phyloP scores from a whole-genome alignment of 2,888 invertebrate genomes.

The Campoletis raptor region DNA sequence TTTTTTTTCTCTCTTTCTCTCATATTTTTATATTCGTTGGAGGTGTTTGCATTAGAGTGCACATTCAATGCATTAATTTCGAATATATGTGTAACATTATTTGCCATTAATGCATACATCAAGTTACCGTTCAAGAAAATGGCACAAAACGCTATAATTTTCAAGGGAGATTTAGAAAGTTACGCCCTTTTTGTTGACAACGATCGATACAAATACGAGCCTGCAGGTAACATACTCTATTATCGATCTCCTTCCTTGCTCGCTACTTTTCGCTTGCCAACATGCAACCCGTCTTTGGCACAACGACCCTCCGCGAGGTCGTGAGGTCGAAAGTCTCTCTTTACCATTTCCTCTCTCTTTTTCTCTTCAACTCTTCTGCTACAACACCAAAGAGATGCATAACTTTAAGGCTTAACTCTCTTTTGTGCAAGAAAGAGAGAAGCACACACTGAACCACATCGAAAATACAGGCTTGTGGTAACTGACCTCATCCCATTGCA shows the following conservation, averaged over 20 bases:
- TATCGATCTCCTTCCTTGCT: constrained; percentile 69
- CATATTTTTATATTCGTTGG: constrained; percentile 58
- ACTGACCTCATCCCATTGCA: constrained; percentile 58
- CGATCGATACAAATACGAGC: constrained; percentile 26
- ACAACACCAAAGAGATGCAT: constrained; percentile 53
- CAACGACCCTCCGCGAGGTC: constrained; percentile 75
- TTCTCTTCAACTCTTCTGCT: constrained; percentile 2
- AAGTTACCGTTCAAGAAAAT: background rate
- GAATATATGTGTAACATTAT: constrained; percentile 7
- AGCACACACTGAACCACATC: constrained; percentile 3
- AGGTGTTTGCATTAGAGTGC: constrained; percentile 70
- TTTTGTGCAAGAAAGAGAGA: constrained; percentile 12
- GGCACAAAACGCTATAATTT: background rate
- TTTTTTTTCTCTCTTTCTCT: constrained; percentile 12
- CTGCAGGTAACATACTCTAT: constrained; percentile 36
- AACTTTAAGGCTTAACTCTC: constrained; percentile 41
- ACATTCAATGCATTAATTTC: constrained; percentile 25
- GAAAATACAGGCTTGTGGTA: constrained; percentile 55
- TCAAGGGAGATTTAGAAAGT: background rate
- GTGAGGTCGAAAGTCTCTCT: constrained; percentile 71
- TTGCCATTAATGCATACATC: constrained; percentile 13
- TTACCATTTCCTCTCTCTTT: background rate
- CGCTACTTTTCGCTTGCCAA: constrained; percentile 62
- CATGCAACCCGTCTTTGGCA: constrained; percentile 77
- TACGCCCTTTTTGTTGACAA: constrained; percentile 7